Evolutionary conservation across 2,888 invertebrate species (phyloP).

Genomic region (Hirtodrosophila histrioides): DNA sequence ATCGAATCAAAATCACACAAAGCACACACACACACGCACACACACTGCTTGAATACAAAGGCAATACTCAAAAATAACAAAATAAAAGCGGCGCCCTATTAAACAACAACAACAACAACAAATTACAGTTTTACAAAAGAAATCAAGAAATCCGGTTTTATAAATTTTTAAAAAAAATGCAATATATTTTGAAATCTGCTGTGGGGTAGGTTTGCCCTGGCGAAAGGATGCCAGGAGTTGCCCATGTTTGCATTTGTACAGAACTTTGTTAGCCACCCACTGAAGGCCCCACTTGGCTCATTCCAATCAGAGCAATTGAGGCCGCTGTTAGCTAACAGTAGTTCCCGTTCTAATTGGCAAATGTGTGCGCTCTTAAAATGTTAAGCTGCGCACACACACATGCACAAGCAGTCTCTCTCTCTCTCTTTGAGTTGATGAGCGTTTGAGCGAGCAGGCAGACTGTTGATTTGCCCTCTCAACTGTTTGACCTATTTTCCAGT

Average conservation of each 20-base stretch:
- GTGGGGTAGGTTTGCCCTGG: background rate
- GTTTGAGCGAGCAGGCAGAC: slow-evolving; percentile 47
- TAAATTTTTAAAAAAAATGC: slow-evolving; percentile 10
- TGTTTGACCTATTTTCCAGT: slow-evolving; percentile 80
- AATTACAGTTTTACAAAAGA: slow-evolving; percentile 36
- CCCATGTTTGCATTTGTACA: background rate
- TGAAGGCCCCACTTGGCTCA: slow-evolving; percentile 7
- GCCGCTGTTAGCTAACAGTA: slow-evolving; percentile 69
- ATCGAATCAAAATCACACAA: slow-evolving; percentile 59
- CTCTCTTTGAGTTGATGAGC: slow-evolving; percentile 27
- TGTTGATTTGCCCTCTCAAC: slow-evolving; percentile 56
- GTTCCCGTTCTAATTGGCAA: slow-evolving; percentile 68
- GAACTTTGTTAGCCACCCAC: slow-evolving; percentile 48
- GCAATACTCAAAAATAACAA: slow-evolving; percentile 24
- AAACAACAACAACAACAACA: slow-evolving; percentile 28
- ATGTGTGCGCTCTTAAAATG: slow-evolving; percentile 42
- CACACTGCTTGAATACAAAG: slow-evolving; percentile 29
- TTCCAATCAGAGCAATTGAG: slow-evolving; percentile 59
- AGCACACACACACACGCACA: background rate
- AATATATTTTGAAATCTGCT: slow-evolving; percentile 6
- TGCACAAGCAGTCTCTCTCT: slow-evolving; percentile 25
- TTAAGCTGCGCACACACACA: slow-evolving; percentile 26
- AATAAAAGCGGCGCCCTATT: slow-evolving; percentile 52
- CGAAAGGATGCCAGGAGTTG: slow-evolving; percentile 7
- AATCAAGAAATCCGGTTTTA: slow-evolving; percentile 60